Evolutionary conservation across 2,113 vertebrate genomes (phyloP).

Genomic region (Calypte anna): DNA sequence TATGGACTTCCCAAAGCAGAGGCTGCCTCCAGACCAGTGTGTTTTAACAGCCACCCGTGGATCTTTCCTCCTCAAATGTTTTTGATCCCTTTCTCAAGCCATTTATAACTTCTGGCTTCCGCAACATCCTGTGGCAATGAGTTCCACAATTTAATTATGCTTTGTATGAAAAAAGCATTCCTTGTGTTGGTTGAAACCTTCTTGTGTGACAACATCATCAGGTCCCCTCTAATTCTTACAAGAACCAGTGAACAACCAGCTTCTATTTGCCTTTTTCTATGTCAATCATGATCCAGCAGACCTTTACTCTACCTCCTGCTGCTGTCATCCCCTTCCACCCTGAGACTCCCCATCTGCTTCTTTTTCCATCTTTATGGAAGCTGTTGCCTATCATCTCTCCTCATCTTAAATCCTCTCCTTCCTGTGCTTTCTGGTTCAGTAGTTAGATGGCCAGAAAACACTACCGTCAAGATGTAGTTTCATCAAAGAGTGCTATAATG

Average conservation of each 20-base stretch:
- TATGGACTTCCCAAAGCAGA: slow-evolving; percentile 57
- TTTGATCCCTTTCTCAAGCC: slow-evolving; percentile 60
- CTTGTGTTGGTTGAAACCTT: slow-evolving; percentile 41
- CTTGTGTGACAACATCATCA: not conserved
- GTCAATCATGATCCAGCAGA: not conserved
- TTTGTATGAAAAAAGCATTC: slow-evolving; percentile 56
- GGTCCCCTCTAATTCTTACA: not conserved
- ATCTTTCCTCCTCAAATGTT: slow-evolving; percentile 43
- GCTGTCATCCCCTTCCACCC: not conserved
- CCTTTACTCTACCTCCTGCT: not conserved
- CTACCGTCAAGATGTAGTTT: not conserved
- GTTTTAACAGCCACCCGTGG: slow-evolving; percentile 67
- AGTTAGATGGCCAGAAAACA: not conserved
- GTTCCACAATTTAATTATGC: slow-evolving; percentile 57
- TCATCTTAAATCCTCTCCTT: not conserved
- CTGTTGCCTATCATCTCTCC: not conserved
- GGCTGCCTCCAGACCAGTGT: slow-evolving; percentile 35
- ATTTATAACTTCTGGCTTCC: slow-evolving; percentile 65
- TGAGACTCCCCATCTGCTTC: not conserved
- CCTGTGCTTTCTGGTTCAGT: not conserved
- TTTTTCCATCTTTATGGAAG: not conserved
- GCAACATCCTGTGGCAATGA: slow-evolving; percentile 64
- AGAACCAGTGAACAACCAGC: not conserved
- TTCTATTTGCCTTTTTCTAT: not conserved
- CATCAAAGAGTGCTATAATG: not conserved